Base-by-base conservation (phyloP, 2,888 invertebrate species). In the Brachypterus glaber region DNA sequence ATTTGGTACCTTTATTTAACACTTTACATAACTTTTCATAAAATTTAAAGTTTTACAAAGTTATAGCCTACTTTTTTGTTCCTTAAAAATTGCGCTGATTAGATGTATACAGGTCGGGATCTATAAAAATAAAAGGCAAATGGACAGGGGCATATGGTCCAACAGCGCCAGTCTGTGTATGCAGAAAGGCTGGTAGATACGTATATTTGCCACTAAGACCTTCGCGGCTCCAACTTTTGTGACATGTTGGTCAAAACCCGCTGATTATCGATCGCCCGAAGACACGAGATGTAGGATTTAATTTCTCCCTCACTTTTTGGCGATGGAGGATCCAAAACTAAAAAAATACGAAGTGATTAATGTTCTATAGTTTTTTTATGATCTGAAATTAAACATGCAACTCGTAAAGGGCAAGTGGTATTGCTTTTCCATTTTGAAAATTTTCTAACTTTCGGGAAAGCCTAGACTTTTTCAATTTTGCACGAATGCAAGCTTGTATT, bases 241-340 rank as follows among this genome's bases (percentile, higher is more conserved):
- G 86, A 86, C 62, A 86, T 71, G 54, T 79, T 77, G 42, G 81
- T 82, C 39, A 88, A 64, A 32, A 77, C 72, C 52, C 82, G 68
- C 61, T 86, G 85, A 69, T 85, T 84, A 68, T 88, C 86, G 55
- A 87, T 82, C 35, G 82, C 79, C 50, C 80, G 71, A 51, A 87
- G 69, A 59, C 80, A 79, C 54, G 79, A 74, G 47, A 82, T 77
- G 62, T 81, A 82, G 9, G 76, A 69, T 46, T 76, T 72, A 16
- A 81, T 74, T 57, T 82, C 82, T 30, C 72, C 71, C 55, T 80
- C 78, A 53, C 77, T 77, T 57, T 82, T 82, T 12, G 79, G 77
- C 12, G 80, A 76, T 4, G 79, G 78, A 26, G 82, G 80, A 45
- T 77, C 76, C 52, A 82, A 59, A 45, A 79, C 82, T 82, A 58